Base-by-base conservation (phyloP, 2,888 invertebrate genomes). In the Pyrocoelia pectoralis region DNA sequence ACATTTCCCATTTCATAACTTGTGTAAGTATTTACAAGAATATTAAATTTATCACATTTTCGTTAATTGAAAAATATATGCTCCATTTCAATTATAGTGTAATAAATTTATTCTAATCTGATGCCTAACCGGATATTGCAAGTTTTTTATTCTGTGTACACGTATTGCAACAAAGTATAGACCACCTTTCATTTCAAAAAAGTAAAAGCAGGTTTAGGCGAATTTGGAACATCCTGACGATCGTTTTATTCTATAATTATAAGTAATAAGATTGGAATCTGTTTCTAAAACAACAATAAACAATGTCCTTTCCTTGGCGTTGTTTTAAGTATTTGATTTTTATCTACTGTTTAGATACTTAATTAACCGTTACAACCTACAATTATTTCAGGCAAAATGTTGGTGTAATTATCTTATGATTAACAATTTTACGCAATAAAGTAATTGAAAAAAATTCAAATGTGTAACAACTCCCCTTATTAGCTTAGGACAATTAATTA, bases 211-310 rank as follows among this genome's bases (percentile, higher is more conserved):
- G 13, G 12, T n/a, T 33, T 8, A n/a, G 9, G 33, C 33, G 33
- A 43, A 43, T 43, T 43, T 43, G 14, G 9, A 43, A 43, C 41
- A 43, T 43, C 41, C 41, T 43, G 41, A 43, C 14, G 4, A 43
- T 15, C 15, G 41, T 15, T 15, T 6, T 12, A 43, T 43, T 43
- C n/a, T 43, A 43, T 43, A 43, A 43, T 43, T 43, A 43, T 43
- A 43, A 13, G 41, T 13, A 8, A 13, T 43, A 15, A 43, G 41
- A 43, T 43, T 15, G 15, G 8, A 43, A 43, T 43, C 41, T 43
- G 41, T 43, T 43, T 15, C 13, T 2, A 12, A 12, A n/a, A 13
- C 3, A 43, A 43, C 41, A 15, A 33, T 33, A 33, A 33, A 33
- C 33, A 33, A 33, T 33, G 33, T 33, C 33, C 33, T n/a, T 33